Conservation (phyloP, 1,140 invertebrate genomes). For the Bombyx mandarina region DNA sequence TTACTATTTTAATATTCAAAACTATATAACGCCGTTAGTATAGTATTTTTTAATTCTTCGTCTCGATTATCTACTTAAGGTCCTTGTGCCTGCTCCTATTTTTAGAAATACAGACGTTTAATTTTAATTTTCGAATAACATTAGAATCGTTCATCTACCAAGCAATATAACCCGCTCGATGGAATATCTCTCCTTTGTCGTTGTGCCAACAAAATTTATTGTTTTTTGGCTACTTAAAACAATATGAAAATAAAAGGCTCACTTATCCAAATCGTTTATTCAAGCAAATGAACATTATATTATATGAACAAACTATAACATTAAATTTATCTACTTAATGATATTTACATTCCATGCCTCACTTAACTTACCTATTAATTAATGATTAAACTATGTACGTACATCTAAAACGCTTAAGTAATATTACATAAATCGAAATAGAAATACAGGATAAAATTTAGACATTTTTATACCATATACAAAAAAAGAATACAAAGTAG, state of each 20-base stretch:
- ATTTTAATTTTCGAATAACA: too few relatives aligned
- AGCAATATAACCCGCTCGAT: too few relatives aligned
- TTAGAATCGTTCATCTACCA: too few relatives aligned
- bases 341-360: slow-evolving; percentile 65
- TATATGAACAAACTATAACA: slow-evolving; percentile 70
- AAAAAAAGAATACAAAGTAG: neutral
- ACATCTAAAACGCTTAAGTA: slow-evolving; percentile 43
- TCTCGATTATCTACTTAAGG: too few relatives aligned
- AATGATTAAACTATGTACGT: slow-evolving; percentile 45
- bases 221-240: too few relatives aligned
- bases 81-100: too few relatives aligned
- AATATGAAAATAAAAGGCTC: slow-evolving; percentile 35
- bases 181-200: too few relatives aligned
- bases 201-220: too few relatives aligned
- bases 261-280: slow-evolving; percentile 69
- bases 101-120: too few relatives aligned
- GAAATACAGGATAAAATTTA: slow-evolving; percentile 51
- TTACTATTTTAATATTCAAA: too few relatives aligned
- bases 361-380: slow-evolving; percentile 35
- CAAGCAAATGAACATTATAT: slow-evolving; percentile 60
- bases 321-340: slow-evolving; percentile 70
- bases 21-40: too few relatives aligned
- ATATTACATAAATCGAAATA: slow-evolving; percentile 25
- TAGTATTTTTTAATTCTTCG: too few relatives aligned
- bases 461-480: slow-evolving; percentile 8